A percentile compares a stretch with the other conserved stretches of the same genome.
phyloP scores from a whole-genome alignment of 2,888 invertebrate genomes.

The Cremastinae sp. region DNA sequence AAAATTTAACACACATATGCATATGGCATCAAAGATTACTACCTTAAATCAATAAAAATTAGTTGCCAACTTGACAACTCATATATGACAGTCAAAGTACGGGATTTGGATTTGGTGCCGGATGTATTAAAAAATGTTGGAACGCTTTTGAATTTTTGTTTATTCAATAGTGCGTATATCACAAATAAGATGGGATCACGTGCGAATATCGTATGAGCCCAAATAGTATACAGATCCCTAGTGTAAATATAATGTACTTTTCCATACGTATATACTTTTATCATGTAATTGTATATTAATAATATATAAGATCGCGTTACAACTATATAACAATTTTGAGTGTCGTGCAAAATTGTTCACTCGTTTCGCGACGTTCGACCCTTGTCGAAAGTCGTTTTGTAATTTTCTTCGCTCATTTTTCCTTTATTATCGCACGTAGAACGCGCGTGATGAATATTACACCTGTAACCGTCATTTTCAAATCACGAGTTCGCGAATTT shows the following conservation, averaged over 20 bases:
- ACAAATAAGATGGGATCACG: constrained; percentile 74
- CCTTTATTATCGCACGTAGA: constrained; percentile 8
- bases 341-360: constrained; percentile 57
- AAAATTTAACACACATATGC: too few relatives aligned
- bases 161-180: constrained; percentile 71
- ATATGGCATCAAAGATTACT: too few relatives aligned
- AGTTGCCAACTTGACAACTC: too few relatives aligned
- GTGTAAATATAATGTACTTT: constrained; percentile 35
- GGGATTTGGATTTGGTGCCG: not conserved
- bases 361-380: constrained; percentile 35
- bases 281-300: constrained; percentile 10
- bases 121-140: constrained; percentile 25
- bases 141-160: constrained; percentile 70
- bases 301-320: constrained; percentile 42
- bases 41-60: too few relatives aligned
- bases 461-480: too few relatives aligned
- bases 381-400: constrained; percentile 5
- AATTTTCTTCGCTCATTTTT: constrained; percentile 20
- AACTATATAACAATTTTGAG: constrained; percentile 60
- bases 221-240: constrained; percentile 62
- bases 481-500: constrained; percentile 53
- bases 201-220: constrained; percentile 68
- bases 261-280: constrained; percentile 28
- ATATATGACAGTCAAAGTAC: not conserved
- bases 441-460: constrained; percentile 56